Conservation (phyloP, 2,888 invertebrate genomes). For the Nycteola revayana region DNA sequence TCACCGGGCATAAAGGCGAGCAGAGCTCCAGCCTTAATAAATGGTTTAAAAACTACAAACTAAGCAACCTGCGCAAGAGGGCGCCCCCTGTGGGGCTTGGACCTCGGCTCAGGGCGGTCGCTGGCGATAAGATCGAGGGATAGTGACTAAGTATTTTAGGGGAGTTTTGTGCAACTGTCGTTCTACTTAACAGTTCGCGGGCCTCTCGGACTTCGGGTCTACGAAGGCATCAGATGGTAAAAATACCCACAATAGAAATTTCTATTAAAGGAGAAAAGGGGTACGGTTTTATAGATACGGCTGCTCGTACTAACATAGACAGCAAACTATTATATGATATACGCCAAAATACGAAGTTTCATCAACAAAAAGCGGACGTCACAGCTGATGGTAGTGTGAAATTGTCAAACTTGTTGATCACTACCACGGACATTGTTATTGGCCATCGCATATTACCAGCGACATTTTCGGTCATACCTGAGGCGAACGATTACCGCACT, state of each 20-base stretch:
- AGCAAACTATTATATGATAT: conserved; percentile 1
- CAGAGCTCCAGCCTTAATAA: too few species aligned
- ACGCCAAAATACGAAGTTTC: not conserved
- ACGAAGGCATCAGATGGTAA: too few species aligned
- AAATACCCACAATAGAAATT: conserved; percentile 1
- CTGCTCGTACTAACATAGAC: conserved; percentile 1
- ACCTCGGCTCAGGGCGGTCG: too few species aligned
- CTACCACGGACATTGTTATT: not conserved
- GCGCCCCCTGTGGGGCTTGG: too few species aligned
- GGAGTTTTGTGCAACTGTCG: too few species aligned
- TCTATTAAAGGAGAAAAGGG: not conserved
- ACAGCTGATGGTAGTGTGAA: not conserved
- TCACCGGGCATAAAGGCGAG: too few species aligned
- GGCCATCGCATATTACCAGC: not conserved
- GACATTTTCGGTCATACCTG: not conserved
- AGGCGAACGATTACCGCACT: not conserved
- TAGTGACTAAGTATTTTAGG: too few species aligned
- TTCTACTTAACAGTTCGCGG: too few species aligned
- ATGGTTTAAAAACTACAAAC: too few species aligned
- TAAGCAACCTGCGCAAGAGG: too few species aligned
- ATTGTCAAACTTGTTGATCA: not conserved
- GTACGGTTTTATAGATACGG: not conserved
- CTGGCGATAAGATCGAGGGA: too few species aligned
- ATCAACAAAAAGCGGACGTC: not conserved
- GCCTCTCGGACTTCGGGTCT: too few species aligned